Evolutionary conservation across 2,797 vertebrate genomes (phyloP).

Genomic region (Columba guinea): DNA sequence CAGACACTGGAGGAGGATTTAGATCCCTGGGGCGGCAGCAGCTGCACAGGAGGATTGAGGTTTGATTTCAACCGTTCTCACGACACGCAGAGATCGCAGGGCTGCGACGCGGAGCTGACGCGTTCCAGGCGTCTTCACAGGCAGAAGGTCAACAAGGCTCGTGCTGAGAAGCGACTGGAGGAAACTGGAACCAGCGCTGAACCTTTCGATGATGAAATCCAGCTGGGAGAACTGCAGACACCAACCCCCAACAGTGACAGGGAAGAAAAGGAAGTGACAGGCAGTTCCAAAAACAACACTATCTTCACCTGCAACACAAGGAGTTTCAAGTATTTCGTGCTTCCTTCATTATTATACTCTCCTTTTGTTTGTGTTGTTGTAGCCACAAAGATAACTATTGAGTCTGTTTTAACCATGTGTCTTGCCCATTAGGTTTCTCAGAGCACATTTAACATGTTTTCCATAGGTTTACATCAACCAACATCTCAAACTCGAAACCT

Average conservation of each 20-base stretch:
- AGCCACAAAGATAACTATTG: background rate
- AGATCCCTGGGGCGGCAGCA: background rate
- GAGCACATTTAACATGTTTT: background rate
- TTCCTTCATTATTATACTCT: background rate
- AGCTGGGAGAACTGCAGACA: background rate
- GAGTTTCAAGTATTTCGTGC: background rate
- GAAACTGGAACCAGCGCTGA: background rate
- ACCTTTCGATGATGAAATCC: background rate
- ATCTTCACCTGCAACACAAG: accelerated
- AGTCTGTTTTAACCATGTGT: background rate
- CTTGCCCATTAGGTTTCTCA: background rate
- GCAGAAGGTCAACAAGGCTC: background rate
- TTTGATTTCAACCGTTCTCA: background rate
- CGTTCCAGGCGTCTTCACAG: background rate
- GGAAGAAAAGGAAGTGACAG: background rate
- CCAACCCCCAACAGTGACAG: background rate
- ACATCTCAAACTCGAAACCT: background rate
- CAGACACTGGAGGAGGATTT: background rate
- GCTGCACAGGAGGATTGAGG: background rate
- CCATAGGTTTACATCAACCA: background rate
- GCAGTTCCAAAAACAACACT: background rate
- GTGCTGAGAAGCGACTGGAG: background rate
- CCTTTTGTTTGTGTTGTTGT: background rate
- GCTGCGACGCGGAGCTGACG: background rate
- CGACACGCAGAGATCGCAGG: background rate